phyloP scores from a whole-genome alignment of 2,888 invertebrate genomes.

The Agrotis exclamationis region DNA sequence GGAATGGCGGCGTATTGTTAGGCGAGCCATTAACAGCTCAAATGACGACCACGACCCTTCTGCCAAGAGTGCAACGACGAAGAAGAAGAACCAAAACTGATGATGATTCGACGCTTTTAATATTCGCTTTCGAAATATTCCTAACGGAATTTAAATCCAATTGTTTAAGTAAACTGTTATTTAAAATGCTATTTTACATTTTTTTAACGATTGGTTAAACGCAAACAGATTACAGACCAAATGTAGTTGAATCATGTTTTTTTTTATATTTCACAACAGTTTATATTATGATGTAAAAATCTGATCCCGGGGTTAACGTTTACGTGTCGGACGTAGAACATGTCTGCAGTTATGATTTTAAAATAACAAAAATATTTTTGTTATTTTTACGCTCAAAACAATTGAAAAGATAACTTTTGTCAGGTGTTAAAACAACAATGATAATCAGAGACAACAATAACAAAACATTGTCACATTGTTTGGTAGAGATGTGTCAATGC shows the following conservation, averaged over 20 bases:
- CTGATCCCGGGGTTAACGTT: background rate
- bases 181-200: no score
- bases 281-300: background rate
- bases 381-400: background rate
- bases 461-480: background rate
- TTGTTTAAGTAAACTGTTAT: no score
- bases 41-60: no score
- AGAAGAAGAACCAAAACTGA: no score
- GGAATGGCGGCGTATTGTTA: no score
- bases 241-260: background rate
- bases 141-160: no score
- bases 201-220: background rate
- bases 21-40: no score
- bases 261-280: background rate
- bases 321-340: background rate
- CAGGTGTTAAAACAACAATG: background rate
- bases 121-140: no score
- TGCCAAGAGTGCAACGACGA: no score
- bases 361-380: background rate
- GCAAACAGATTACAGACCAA: background rate
- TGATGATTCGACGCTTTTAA: no score
- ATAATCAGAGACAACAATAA: background rate
- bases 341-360: background rate
- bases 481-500: background rate
- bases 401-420: background rate